These are phyloP conservation scores for Formicarius rufipectus DNA, from an alignment of 2,113 vertebrate genomes.

Conservation along the genomic window DNA sequence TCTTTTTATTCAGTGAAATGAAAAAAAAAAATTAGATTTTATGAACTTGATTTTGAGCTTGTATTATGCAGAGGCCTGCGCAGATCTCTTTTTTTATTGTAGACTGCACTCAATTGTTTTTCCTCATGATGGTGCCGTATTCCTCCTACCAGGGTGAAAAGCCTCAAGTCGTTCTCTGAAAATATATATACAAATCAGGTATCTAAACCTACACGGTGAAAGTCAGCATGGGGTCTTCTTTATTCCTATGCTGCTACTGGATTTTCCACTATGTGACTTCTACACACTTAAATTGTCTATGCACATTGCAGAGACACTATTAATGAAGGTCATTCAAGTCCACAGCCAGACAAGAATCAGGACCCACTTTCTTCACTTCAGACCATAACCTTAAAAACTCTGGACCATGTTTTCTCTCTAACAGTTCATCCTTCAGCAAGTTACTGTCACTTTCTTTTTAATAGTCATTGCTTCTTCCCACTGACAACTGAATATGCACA, in stretches of 20 bases:
- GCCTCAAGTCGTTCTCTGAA: neutral
- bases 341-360: neutral
- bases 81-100: neutral
- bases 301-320: rapidly evolving
- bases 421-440: neutral
- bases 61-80: neutral
- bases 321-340: neutral
- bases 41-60: neutral
- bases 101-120: neutral
- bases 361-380: neutral
- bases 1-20: neutral
- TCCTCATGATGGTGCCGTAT: neutral
- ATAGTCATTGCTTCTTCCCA: neutral
- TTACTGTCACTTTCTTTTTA: neutral
- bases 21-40: neutral
- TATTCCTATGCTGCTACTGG: neutral
- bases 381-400: neutral
- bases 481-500: neutral
- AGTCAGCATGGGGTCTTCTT: neutral
- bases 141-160: neutral
- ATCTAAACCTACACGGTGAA: neutral
- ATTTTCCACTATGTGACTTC: neutral
- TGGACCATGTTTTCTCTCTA: neutral
- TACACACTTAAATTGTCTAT: neutral
- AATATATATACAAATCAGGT: neutral